Evolutionary conservation across 1,140 invertebrate genomes (phyloP), one percentile per base, ranked within the genome.

Genomic region (Tetramorium simillimum): DNA sequence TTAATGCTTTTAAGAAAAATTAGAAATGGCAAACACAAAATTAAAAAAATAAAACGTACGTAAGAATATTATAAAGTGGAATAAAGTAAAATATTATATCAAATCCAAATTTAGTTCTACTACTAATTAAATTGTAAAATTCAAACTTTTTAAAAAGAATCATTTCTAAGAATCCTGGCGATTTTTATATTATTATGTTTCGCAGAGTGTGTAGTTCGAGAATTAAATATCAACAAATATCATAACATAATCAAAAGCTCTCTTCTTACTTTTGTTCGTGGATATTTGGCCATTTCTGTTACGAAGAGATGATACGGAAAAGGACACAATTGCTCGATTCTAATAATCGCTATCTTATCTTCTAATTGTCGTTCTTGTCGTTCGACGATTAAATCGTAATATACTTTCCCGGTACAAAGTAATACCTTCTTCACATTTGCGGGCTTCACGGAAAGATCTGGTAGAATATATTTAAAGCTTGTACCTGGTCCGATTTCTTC

Each of bases 251-350:
- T 56, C 14, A 0, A 69, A 60, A 73, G 40, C 0, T 33, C 33
- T 33, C 33, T 70, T 73, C 7, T 70, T n/a, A 98, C 93, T 89
- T 97, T 96, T 1, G 97, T 97, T 75, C 96, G 96, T 0, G 97
- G 96, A 94, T 98, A 99, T 89, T 97, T 97, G 60, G 96, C 95
- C 46, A 97, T 95, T 94, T 98, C 97, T 60, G 96, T 91, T 84
- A 96, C 95, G 1, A 98, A 94, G 37, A 98, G 88, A 92, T 98
- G 97, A 94, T 98, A 98, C 0, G 98, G 98, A 95, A 99, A 99
- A 1, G 98, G 98, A 62, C 94, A 96, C 43, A 98, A 93, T 95
- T 99, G 98, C 94, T 99, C 98, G 56, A 99, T 95, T 86, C 98
- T 96, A 43, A 96, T 93, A 87, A 99, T 96, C 18, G 98, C 98